Conservation (phyloP, 2,113 vertebrate species). For the Pteropus alecto region DNA sequence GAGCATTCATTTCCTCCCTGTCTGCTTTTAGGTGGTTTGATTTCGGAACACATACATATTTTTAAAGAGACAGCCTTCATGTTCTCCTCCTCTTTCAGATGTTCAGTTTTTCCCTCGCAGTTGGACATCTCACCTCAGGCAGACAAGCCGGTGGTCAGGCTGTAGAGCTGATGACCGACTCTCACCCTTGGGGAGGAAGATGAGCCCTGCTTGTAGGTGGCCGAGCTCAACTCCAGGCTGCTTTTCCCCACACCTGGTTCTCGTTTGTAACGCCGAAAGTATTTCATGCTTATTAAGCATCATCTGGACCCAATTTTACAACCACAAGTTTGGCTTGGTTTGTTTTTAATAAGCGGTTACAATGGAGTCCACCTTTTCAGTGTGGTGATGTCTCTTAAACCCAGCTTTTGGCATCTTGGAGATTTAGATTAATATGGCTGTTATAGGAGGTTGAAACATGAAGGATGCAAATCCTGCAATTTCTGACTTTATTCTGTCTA, state of each 20-base stretch:
- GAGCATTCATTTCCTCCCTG: not conserved
- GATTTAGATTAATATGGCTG: conserved; percentile 38
- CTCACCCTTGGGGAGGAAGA: conserved; percentile 18
- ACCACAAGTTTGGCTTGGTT: conserved; percentile 67
- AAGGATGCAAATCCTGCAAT: conserved; percentile 16
- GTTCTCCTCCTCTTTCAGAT: not conserved
- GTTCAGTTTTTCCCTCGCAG: not conserved
- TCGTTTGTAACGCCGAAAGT: conserved; percentile 68
- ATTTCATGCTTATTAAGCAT: conserved; percentile 71
- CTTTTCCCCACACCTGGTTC: conserved; percentile 76
- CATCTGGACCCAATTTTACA: conserved; percentile 77
- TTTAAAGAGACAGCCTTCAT: not conserved
- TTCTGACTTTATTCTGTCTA: not conserved
- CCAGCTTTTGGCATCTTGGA: conserved; percentile 34
- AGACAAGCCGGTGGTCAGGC: not conserved
- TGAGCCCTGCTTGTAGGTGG: conserved; percentile 48
- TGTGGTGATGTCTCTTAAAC: conserved; percentile 46
- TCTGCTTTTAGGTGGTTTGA: not conserved
- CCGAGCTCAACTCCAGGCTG: not conserved
- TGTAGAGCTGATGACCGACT: not conserved
- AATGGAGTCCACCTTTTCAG: conserved; percentile 63
- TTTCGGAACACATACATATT: not conserved
- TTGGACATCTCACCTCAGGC: conserved; percentile 11
- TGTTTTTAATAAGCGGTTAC: conserved; percentile 70
- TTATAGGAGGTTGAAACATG: not conserved